Percentiles rank a stretch among this genome's conserved stretches.
phyloP scores from a whole-genome alignment of 53 echinoderm and acorn worm genomes.

The Luidia sarsii region DNA sequence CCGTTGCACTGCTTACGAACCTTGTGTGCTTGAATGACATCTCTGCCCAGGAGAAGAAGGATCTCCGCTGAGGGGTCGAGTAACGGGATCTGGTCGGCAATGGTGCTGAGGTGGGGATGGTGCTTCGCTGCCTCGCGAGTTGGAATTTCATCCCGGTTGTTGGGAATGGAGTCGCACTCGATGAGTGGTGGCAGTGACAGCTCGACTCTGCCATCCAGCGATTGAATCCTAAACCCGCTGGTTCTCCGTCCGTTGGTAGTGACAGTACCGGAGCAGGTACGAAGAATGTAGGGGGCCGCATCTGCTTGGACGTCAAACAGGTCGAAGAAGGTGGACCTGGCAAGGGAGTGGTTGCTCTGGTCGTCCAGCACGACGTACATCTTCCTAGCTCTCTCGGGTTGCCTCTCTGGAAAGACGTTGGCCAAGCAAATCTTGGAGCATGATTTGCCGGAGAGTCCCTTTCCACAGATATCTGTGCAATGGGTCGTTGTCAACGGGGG shows the following conservation, averaged over 20 bases:
- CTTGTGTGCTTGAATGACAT: conserved; percentile 47
- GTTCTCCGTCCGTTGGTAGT: conserved; percentile 24
- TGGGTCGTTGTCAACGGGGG: not conserved
- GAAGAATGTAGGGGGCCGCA: conserved; percentile 16
- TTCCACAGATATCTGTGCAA: conserved; percentile 32
- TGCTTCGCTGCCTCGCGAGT: conserved; percentile 35
- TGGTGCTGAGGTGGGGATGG: conserved; percentile 39
- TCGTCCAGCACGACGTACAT: conserved; percentile 58
- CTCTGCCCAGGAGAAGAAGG: conserved; percentile 49
- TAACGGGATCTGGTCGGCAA: conserved; percentile 30
- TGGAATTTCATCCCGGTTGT: conserved; percentile 51
- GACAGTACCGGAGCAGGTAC: conserved; percentile 43
- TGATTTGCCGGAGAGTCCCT: conserved; percentile 10
- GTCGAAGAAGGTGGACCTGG: conserved; percentile 49
- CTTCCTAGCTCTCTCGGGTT: conserved; percentile 11
- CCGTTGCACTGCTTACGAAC: conserved; percentile 39
- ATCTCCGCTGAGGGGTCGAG: conserved; percentile 39
- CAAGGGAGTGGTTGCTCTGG: too few relatives aligned
- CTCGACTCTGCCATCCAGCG: too few relatives aligned
- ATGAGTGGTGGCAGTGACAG: conserved; percentile 11
- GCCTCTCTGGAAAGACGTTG: conserved; percentile 15
- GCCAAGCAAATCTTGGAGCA: conserved; percentile 61
- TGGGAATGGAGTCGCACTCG: conserved; percentile 36
- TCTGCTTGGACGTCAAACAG: not conserved
- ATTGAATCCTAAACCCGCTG: conserved; percentile 10